These are phyloP conservation scores for Pluvianellus socialis DNA, from an alignment of 2,113 vertebrate species.

Conservation along the genomic window DNA sequence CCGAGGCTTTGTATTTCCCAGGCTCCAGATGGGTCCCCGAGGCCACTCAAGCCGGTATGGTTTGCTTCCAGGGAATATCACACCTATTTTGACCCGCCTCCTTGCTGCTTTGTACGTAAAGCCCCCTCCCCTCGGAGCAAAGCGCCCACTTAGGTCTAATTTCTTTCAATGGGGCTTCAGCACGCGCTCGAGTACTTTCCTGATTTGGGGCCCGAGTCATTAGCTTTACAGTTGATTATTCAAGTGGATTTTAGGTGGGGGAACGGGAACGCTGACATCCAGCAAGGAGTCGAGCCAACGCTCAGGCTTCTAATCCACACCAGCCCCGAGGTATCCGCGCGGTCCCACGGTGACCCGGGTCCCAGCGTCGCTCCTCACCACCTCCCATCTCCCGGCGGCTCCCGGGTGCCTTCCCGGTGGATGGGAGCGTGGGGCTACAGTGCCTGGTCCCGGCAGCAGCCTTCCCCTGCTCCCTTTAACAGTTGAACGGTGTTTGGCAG, in stretches of 20 bases:
- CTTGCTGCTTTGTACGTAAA: not conserved
- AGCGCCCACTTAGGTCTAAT: not conserved
- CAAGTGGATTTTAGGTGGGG: slow-evolving; percentile 23
- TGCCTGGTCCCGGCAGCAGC: not conserved
- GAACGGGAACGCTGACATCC: not conserved
- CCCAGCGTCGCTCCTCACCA: accelerated
- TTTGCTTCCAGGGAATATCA: not conserved
- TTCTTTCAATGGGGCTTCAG: slow-evolving; percentile 40
- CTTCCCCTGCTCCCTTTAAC: not conserved
- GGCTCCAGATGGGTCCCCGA: not conserved
- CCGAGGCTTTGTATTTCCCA: not conserved
- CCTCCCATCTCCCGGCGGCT: accelerated
- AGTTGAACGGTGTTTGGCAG: not conserved
- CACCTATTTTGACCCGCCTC: not conserved
- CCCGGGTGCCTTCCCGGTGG: not conserved
- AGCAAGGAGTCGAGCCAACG: not conserved
- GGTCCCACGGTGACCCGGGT: accelerated
- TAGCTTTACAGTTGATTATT: slow-evolving; percentile 50
- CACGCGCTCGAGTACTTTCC: slow-evolving; percentile 13
- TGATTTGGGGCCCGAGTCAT: slow-evolving; percentile 27
- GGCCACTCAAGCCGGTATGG: accelerated
- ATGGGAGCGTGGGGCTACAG: not conserved
- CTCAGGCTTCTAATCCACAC: not conserved
- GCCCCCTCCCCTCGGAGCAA: not conserved
- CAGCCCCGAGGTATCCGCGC: not conserved